Evolutionary conservation across 2,888 invertebrate genomes (phyloP).

Genomic region (Notodonta dromedarius): DNA sequence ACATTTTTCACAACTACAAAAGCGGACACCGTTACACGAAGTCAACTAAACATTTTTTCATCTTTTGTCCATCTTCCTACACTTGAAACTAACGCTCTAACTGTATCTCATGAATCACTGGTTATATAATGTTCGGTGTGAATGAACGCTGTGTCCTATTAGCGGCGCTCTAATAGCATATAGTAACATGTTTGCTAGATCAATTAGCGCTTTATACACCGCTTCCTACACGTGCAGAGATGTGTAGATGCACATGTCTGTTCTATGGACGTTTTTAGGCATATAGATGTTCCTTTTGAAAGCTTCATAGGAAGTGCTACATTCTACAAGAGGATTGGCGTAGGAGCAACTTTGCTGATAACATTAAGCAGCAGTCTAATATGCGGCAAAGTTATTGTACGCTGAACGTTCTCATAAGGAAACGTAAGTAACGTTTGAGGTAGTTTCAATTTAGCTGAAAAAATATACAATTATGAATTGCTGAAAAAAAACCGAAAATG

Average conservation of each 20-base stretch:
- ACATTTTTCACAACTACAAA: not conserved
- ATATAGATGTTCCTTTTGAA: not conserved
- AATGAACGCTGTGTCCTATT: conserved; percentile 37
- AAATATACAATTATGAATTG: too few species aligned
- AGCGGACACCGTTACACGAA: not conserved
- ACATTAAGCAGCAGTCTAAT: too few species aligned
- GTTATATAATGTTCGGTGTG: conserved; percentile 14
- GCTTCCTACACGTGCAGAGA: conserved; percentile 1
- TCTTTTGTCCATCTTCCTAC: not conserved
- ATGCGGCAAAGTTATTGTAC: too few species aligned
- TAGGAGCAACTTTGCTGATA: too few species aligned
- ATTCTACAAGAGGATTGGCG: too few species aligned
- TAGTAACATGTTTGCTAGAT: conserved; percentile 27
- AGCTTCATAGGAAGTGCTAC: too few species aligned
- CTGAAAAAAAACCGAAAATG: too few species aligned
- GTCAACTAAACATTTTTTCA: conserved; percentile 5
- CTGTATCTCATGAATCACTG: not conserved
- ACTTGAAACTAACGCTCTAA: not conserved
- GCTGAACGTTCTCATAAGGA: too few species aligned
- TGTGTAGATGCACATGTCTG: not conserved
- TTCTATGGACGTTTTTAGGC: not conserved
- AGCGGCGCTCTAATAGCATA: conserved; percentile 29
- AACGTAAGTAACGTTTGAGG: too few species aligned
- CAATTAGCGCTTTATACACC: conserved; percentile 23
- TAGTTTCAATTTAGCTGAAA: too few species aligned